Evolutionary conservation across 2,797 vertebrate species (phyloP).

Genomic region (Orestias chungarensis): DNA sequence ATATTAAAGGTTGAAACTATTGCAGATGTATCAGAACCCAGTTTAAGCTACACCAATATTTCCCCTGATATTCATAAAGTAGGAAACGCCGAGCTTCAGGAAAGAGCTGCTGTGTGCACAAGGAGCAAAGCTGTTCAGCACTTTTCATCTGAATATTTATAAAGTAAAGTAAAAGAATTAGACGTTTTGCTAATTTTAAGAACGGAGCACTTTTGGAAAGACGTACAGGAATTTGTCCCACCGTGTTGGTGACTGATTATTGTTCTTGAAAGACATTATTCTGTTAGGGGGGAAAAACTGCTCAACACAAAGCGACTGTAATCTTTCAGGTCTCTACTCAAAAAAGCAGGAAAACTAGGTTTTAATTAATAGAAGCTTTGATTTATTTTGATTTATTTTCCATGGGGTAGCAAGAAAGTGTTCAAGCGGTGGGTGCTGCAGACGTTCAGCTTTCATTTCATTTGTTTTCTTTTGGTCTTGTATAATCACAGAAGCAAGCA

Average conservation of each 20-base stretch:
- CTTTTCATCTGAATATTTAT: too few species aligned
- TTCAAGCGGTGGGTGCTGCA: constrained; percentile 41
- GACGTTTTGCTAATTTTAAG: neutral
- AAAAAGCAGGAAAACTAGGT: constrained; percentile 40
- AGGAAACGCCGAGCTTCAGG: too few species aligned
- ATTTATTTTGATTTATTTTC: constrained; percentile 48
- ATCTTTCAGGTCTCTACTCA: constrained; percentile 52
- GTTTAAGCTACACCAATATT: too few species aligned
- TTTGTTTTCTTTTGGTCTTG: constrained; percentile 52
- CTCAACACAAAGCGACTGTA: constrained; percentile 29
- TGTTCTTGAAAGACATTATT: constrained; percentile 7
- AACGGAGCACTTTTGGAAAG: neutral
- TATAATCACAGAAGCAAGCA: constrained; percentile 45
- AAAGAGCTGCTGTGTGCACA: too few species aligned
- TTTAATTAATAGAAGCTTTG: constrained; percentile 58
- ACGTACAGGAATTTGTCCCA: neutral
- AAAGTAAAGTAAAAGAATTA: neutral
- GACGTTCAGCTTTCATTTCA: constrained; percentile 50
- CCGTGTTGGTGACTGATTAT: constrained; percentile 16
- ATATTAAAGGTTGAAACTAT: too few species aligned
- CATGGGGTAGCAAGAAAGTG: constrained; percentile 30
- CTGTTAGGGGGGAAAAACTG: constrained; percentile 17
- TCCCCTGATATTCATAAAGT: too few species aligned
- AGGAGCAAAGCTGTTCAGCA: too few species aligned
- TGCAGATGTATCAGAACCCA: too few species aligned